Evolutionary conservation across 2,797 vertebrate genomes (phyloP).

Genomic region (Lateolabrax maculatus): DNA sequence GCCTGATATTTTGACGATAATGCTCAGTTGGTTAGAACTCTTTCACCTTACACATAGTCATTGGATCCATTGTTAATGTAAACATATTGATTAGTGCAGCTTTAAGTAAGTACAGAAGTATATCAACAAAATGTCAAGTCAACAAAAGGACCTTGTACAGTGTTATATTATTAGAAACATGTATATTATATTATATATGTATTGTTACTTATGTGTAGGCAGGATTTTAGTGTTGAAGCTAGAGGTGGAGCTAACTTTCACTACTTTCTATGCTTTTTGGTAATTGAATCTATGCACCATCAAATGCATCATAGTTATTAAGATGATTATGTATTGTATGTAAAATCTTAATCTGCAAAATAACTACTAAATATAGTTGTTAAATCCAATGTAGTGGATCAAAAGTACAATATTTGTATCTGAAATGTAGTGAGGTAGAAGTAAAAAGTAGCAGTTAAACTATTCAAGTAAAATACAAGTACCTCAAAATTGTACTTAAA

Average conservation of each 20-base stretch:
- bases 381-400: not conserved
- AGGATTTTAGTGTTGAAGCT: not conserved
- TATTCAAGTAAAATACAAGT: not conserved
- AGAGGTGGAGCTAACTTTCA: not conserved
- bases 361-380: not conserved
- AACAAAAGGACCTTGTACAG: not conserved
- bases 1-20: no score
- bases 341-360: constrained; percentile 7
- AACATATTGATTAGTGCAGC: not conserved
- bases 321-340: not conserved
- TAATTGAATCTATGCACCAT: not conserved
- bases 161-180: not conserved
- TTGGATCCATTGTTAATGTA: not conserved
- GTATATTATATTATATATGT: no score
- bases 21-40: not conserved
- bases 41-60: not conserved
- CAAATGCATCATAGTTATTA: not conserved
- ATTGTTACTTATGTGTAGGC: not conserved
- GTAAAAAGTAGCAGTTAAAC: not conserved
- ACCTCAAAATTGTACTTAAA: not conserved
- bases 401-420: not conserved
- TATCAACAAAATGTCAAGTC: not conserved
- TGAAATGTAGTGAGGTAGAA: not conserved
- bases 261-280: not conserved
- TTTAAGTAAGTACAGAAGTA: not conserved